These are phyloP conservation scores for Dinoponera quadriceps DNA, from an alignment of 1,140 invertebrate genomes.

Conservation along the genomic window DNA sequence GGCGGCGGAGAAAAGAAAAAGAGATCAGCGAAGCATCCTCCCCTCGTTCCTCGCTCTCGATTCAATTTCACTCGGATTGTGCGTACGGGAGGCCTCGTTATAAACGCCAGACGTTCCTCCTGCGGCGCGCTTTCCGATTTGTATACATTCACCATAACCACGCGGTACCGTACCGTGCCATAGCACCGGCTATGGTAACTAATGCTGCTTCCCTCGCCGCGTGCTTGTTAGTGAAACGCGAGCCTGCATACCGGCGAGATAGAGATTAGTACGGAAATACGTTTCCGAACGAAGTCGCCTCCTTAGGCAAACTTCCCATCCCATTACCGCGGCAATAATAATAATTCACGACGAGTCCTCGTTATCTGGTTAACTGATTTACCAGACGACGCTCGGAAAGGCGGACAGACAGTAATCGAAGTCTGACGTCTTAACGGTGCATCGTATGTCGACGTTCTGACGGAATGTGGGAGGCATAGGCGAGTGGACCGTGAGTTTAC, in stretches of 20 bases:
- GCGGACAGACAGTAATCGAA: slow-evolving; percentile 10
- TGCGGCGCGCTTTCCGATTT: slow-evolving; percentile 26
- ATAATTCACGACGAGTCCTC: slow-evolving; percentile 33
- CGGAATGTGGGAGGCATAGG: too few relatives aligned
- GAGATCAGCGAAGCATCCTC: too few relatives aligned
- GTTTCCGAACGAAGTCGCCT: slow-evolving; percentile 40
- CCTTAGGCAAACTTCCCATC: slow-evolving; percentile 46
- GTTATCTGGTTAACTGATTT: slow-evolving; percentile 34
- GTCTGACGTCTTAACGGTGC: slow-evolving; percentile 19
- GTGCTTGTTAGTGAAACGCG: slow-evolving; percentile 44
- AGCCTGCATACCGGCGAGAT: slow-evolving; percentile 40
- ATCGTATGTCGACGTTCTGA: too few relatives aligned
- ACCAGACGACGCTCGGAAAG: background rate
- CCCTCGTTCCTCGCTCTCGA: background rate
- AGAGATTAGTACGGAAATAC: slow-evolving; percentile 51
- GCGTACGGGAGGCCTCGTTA: slow-evolving; percentile 28
- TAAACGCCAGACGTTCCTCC: background rate
- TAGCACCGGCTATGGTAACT: slow-evolving; percentile 15
- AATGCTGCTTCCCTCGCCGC: slow-evolving; percentile 4
- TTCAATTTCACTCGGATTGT: slow-evolving; percentile 5
- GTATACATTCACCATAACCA: slow-evolving; percentile 17
- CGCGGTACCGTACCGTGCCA: background rate
- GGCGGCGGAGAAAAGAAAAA: too few relatives aligned
- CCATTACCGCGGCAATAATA: slow-evolving; percentile 50
- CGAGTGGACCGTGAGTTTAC: too few relatives aligned